phyloP scores from a whole-genome alignment of 2,888 invertebrate genomes.

The Bellardia pandia region DNA sequence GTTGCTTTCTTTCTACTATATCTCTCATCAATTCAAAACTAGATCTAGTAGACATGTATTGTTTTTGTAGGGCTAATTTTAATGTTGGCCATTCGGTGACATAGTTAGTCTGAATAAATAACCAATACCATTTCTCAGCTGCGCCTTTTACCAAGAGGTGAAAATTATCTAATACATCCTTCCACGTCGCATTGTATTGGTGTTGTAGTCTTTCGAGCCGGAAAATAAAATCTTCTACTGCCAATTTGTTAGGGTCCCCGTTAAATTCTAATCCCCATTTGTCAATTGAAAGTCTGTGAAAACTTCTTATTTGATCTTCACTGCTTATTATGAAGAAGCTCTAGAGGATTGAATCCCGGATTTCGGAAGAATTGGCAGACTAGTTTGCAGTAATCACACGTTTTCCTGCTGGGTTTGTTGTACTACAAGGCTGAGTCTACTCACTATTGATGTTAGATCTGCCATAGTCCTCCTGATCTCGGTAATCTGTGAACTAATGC shows the following conservation, averaged over 20 bases:
- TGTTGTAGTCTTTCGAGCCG: too few relatives aligned
- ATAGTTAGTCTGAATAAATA: neutral
- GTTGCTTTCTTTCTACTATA: neutral
- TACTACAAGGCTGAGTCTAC: neutral
- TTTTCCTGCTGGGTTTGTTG: conserved; percentile 20
- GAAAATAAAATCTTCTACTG: too few relatives aligned
- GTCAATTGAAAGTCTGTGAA: neutral
- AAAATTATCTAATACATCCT: too few relatives aligned
- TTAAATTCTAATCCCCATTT: neutral
- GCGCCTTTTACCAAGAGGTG: too few relatives aligned
- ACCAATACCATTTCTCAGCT: too few relatives aligned
- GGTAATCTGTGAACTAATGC: neutral
- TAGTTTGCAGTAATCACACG: neutral
- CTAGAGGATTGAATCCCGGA: neutral
- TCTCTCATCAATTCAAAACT: too few relatives aligned
- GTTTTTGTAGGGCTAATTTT: neutral
- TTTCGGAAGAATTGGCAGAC: neutral
- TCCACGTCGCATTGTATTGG: too few relatives aligned
- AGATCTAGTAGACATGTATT: neutral
- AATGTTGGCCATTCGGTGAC: neutral
- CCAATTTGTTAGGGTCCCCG: too few relatives aligned
- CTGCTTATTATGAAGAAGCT: neutral
- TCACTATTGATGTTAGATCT: neutral
- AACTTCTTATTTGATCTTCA: neutral
- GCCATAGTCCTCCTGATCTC: neutral